Base-by-base conservation (phyloP, 1,140 invertebrate species). In the Cotesia chilonis region DNA sequence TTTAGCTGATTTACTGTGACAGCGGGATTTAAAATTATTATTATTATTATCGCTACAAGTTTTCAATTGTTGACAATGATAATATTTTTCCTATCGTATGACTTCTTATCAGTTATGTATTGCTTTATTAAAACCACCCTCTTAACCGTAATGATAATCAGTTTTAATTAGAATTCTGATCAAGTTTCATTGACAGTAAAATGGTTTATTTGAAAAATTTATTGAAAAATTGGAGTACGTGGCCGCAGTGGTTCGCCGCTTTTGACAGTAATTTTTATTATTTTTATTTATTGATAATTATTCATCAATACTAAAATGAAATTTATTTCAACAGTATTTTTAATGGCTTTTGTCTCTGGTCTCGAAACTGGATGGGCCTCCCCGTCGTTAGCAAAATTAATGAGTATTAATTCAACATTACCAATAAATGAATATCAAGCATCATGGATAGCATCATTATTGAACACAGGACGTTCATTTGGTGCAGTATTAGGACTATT, bases 371-470 rank as follows among this genome's bases (percentile, higher is more conserved):
- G 85, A 51, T 91, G 90, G 90, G 88, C 89, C 0, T 90, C 90
- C 0, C 90, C 90, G 0, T 88, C 88, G 28, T 75, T 90, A n/a
- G 84, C 85, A 0, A 80, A 84, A 20, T 80, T 91, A 3, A 82
- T 87, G 6, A 80, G 79, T 0, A 64, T 81, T 12, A 81, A 89
- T 52, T 88, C 88, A 0, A 83, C 85, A 12, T 84, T 92, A n/a
- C 85, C 84, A 12, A 85, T 92, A n/a, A 88, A 89, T 0, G 69
- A 84, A 2, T 84, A 88, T 63, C 88, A 92, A 80, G 89, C 89
- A 60, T 92, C 92, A 2, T 92, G 91, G 91, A 88, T 93, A 52
- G 90, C 89, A 4, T 89, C 90, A 0, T 75, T 91, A 4, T 80
- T 90, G 78, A 89, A 90, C 55, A 76, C 90, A 0, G 88, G 88